These are phyloP conservation scores for Leucozona laternaria DNA, from an alignment of 2,888 invertebrate genomes.

Conservation along the genomic window DNA sequence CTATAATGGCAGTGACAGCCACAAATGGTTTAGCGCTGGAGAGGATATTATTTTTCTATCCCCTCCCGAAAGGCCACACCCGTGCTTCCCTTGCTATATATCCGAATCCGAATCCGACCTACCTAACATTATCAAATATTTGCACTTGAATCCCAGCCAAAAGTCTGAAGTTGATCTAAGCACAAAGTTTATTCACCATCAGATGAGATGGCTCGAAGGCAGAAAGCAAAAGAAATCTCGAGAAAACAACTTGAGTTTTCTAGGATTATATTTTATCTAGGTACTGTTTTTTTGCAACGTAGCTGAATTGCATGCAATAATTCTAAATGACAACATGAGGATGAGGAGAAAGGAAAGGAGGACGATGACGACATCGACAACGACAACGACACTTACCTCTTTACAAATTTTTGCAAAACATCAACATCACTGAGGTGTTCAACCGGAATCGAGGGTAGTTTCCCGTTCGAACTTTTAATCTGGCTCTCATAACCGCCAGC, in stretches of 20 bases:
- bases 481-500: constrained; percentile 66
- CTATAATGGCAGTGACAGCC: constrained; percentile 56
- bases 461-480: constrained; percentile 78
- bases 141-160: constrained; percentile 65
- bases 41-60: constrained; percentile 38
- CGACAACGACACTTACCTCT: constrained; percentile 85
- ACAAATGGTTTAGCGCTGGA: constrained; percentile 60
- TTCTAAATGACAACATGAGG: background rate
- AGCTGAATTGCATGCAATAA: constrained; percentile 32
- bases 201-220: constrained; percentile 19
- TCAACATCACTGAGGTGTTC: constrained; percentile 85
- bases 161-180: constrained; percentile 63
- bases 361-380: constrained; percentile 56
- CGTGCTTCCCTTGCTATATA: background rate
- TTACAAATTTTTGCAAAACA: constrained; percentile 93
- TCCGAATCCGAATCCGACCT: background rate
- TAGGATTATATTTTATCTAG: background rate
- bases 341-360: background rate
- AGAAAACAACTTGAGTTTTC: constrained; percentile 49
- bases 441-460: constrained; percentile 83
- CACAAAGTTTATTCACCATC: constrained; percentile 42
- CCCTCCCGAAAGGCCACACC: background rate
- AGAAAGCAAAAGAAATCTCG: constrained; percentile 38
- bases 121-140: constrained; percentile 63
- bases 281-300: constrained; percentile 73